phyloP scores from a whole-genome alignment of 2,888 invertebrate genomes.

The Pseudococcus longispinus region DNA sequence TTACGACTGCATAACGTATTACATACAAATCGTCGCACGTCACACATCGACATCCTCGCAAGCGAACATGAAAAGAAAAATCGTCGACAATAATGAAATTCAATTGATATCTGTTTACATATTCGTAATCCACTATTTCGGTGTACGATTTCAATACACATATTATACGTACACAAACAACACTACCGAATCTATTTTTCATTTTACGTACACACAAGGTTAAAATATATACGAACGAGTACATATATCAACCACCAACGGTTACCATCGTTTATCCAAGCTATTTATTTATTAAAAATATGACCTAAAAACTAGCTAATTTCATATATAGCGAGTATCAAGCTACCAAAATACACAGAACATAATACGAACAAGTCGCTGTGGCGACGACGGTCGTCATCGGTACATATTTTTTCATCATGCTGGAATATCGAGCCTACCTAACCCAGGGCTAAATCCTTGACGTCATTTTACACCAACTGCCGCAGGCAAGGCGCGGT shows the following conservation, averaged over 20 bases:
- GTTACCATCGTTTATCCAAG: slow-evolving; percentile 14
- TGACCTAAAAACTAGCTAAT: slow-evolving; percentile 19
- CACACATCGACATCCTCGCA: neutral
- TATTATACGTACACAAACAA: neutral
- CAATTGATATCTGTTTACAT: slow-evolving; percentile 23
- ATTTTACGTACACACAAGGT: neutral
- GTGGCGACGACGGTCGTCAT: too few species aligned
- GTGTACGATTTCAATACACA: neutral
- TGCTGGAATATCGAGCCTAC: too few species aligned
- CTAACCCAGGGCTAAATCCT: neutral
- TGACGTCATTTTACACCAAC: neutral
- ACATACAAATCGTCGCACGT: neutral
- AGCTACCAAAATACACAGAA: neutral
- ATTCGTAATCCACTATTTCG: neutral
- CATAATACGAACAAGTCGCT: neutral
- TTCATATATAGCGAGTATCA: neutral
- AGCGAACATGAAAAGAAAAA: slow-evolving; percentile 3
- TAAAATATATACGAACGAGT: too few species aligned
- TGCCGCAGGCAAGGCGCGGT: neutral
- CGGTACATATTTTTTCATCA: too few species aligned
- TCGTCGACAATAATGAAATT: slow-evolving; percentile 1
- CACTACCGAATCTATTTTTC: neutral
- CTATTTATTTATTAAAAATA: slow-evolving; percentile 18
- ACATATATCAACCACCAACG: neutral
- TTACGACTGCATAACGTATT: neutral